Evolutionary conservation across 35 echinoderm and acorn worm species (phyloP).

Genomic region (Apostichopus californicus): DNA sequence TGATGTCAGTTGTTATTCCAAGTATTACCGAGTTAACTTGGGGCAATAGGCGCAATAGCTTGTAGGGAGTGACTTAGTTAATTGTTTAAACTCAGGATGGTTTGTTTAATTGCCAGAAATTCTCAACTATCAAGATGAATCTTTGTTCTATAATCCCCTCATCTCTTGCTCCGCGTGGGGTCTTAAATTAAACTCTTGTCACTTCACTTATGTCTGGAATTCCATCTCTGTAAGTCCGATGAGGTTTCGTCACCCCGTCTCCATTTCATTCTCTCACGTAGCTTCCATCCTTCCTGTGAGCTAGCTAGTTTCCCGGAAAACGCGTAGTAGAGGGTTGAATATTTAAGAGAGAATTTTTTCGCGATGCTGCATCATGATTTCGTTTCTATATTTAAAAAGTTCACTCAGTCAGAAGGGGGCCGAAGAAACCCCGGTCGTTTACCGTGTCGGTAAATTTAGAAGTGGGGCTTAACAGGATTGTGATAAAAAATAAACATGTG

Average conservation of each 20-base stretch:
- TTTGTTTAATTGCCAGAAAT: neutral
- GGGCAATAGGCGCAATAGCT: no score
- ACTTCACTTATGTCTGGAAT: neutral
- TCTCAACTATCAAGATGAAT: neutral
- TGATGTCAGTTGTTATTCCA: no score
- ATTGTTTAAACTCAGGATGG: neutral
- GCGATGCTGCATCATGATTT: neutral
- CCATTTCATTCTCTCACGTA: neutral
- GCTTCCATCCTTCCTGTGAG: neutral
- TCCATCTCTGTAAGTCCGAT: neutral
- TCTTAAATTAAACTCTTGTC: neutral
- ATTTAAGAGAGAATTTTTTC: neutral
- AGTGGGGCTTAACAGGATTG: no score
- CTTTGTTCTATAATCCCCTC: neutral
- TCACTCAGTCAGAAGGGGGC: neutral
- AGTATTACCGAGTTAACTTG: no score
- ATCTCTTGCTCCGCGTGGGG: neutral
- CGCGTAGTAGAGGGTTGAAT: neutral
- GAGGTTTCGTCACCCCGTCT: neutral
- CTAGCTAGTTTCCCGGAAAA: neutral
- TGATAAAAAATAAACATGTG: no score
- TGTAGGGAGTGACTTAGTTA: neutral
- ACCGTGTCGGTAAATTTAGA: no score
- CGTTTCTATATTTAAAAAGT: neutral
- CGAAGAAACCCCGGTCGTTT: no score